Evolutionary conservation across 2,797 vertebrate genomes (phyloP), one percentile per base, ranked within the genome.

Genomic region (Geotria australis): DNA sequence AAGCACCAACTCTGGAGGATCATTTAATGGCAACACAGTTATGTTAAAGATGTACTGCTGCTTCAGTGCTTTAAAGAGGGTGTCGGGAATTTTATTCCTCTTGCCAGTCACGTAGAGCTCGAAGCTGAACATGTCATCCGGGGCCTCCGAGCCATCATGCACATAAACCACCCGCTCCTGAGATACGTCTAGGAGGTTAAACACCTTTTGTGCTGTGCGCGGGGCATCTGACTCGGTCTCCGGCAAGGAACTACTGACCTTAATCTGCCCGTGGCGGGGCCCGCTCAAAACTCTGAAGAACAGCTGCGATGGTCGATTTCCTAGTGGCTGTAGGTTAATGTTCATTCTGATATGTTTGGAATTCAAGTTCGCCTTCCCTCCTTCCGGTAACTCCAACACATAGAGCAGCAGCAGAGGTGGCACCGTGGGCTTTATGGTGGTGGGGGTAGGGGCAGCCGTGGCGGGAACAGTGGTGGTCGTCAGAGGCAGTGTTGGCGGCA

Each of bases 141-240:
- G 66, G 57, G 76, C 73, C 62, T 95, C 84, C 38, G 84, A 84
- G 51, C 81, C 80, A 63, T 80, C 77, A 9, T 88, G 86, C 62
- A 80, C 65, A 48, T 88, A 93, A 59, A 80, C 73, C 47, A 82
- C 72, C 63, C 75, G 73, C 11, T 69, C 75, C 46, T 79, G 79
- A 77, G 71, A 73, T 56, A 93, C 68, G 15, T 93, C 83, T 62
- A 81, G 69, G 74, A 83, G 64, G 59, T 76, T 78, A 62, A 98
- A 94, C 8, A 65, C 73, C 64, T 75, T 73, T 59, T 79, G 49
- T 9, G 8, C 12, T n/a, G 12, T 12, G 12, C 15, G 15, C 8
- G 9, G 15, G 8, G 49, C 12, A 12, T n/a, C 7, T 12, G 49
- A 69, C 46, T 72, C 71, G 61, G 60, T 62, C 61, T 74, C 71